Percentiles rank a stretch among this genome's conserved stretches.
Conservation (phyloP, 2,113 vertebrate genomes). For the Xiphorhynchus elegans region DNA sequence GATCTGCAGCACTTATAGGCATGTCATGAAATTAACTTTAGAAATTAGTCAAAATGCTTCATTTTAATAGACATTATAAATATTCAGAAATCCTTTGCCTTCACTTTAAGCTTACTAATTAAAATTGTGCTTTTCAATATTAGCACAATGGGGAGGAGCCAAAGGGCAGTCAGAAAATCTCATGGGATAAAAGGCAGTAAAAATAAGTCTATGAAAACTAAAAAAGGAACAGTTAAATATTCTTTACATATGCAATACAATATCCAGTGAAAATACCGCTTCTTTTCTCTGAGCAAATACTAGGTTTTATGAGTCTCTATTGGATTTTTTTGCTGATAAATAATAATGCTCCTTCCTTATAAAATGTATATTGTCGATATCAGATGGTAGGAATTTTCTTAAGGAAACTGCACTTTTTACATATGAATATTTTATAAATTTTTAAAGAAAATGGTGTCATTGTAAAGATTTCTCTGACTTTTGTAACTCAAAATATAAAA, state of each 20-base stretch:
- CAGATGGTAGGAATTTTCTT: background rate
- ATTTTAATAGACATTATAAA: background rate
- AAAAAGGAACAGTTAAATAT: background rate
- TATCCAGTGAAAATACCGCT: background rate
- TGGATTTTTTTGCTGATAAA: background rate
- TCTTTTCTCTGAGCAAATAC: background rate
- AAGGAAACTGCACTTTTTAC: background rate
- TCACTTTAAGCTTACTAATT: background rate
- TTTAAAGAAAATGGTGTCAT: background rate
- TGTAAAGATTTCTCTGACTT: background rate
- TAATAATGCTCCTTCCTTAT: background rate
- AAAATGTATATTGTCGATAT: background rate
- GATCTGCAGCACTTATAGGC: background rate
- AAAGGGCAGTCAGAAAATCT: background rate
- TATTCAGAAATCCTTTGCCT: background rate
- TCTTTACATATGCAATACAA: background rate
- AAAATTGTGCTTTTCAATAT: background rate
- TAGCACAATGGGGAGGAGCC: background rate
- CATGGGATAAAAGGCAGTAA: conserved; percentile 1
- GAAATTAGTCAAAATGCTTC: background rate
- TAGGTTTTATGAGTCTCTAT: background rate
- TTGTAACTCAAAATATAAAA: background rate
- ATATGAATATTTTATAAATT: background rate
- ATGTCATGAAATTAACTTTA: background rate
- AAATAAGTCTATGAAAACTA: background rate